These are phyloP conservation scores for Brachionus rotundiformis DNA, from an alignment of 1,140 invertebrate species.

Conservation along the genomic window DNA sequence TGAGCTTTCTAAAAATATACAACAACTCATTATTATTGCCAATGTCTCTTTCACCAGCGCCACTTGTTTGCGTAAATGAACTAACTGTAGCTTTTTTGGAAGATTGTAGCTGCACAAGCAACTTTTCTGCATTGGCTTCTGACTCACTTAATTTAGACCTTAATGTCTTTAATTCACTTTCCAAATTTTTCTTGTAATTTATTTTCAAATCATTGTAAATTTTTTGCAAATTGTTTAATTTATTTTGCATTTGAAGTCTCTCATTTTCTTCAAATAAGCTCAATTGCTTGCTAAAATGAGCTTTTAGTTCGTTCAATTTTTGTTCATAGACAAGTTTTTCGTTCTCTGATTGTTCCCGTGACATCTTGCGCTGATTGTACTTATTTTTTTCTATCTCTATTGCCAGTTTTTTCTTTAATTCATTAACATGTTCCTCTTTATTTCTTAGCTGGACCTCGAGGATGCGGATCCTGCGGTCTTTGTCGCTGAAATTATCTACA, in stretches of 20 bases:
- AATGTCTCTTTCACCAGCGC: neutral
- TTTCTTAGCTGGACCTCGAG: neutral
- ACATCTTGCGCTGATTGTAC: neutral
- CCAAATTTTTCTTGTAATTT: slow-evolving; percentile 44
- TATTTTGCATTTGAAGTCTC: slow-evolving; percentile 39
- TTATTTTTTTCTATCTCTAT: slow-evolving; percentile 27
- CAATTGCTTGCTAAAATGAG: slow-evolving; percentile 49
- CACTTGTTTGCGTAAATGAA: neutral
- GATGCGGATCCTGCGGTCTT: neutral
- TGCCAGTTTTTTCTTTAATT: slow-evolving; percentile 1
- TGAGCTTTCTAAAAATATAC: slow-evolving; percentile 40
- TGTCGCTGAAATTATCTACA: slow-evolving; percentile 20
- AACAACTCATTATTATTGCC: slow-evolving; percentile 20
- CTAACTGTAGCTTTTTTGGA: neutral
- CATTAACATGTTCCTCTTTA: neutral
- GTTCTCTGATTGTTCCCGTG: neutral
- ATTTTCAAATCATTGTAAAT: slow-evolving; percentile 46
- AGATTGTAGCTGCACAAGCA: neutral
- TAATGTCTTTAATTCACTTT: neutral
- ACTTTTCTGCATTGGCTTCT: slow-evolving; percentile 1
- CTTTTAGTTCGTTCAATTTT: slow-evolving; percentile 5
- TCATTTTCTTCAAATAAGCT: slow-evolving; percentile 45
- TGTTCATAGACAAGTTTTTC: slow-evolving; percentile 38
- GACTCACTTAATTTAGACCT: slow-evolving; percentile 14
- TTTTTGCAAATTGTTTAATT: slow-evolving; percentile 41